phyloP scores from a whole-genome alignment of 2,113 vertebrate species.

The Cyprinus carpio region DNA sequence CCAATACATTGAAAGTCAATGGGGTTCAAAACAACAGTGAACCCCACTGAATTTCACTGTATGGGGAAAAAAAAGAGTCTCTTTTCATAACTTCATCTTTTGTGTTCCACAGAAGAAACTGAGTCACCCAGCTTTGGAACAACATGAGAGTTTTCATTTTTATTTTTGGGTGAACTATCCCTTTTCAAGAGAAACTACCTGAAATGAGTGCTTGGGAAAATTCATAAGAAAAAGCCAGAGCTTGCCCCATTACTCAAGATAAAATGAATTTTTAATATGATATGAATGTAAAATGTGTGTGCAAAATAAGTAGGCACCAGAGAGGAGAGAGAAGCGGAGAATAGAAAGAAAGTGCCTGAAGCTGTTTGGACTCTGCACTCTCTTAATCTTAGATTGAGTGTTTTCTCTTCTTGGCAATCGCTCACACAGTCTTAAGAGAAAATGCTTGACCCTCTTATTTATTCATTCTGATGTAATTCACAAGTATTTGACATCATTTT shows the following conservation, averaged over 20 bases:
- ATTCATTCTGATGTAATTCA: constrained; percentile 43
- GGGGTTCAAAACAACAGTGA: not conserved
- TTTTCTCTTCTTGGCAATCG: constrained; percentile 45
- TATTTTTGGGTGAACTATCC: not conserved
- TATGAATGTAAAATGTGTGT: constrained; percentile 36
- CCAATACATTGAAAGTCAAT: not conserved
- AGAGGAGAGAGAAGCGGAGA: constrained; percentile 12
- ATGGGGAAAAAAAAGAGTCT: not conserved
- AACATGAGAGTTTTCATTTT: not conserved
- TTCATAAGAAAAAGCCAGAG: not conserved
- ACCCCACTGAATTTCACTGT: not conserved
- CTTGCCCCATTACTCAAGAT: constrained; percentile 23
- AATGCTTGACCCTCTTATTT: constrained; percentile 23
- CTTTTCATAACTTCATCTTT: not conserved
- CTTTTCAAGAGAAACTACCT: not conserved
- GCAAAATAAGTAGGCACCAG: constrained; percentile 22
- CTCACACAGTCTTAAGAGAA: constrained; percentile 29
- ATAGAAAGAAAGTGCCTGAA: constrained; percentile 35
- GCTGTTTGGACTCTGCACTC: constrained; percentile 33
- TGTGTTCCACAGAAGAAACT: not conserved
- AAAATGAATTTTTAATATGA: constrained; percentile 45
- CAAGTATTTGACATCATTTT: constrained; percentile 36
- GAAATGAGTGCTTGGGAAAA: not conserved
- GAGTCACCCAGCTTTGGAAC: not conserved
- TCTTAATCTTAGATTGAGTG: constrained; percentile 23